phyloP scores from a whole-genome alignment of 1,140 invertebrate species.

The Onthophagus taurus region DNA sequence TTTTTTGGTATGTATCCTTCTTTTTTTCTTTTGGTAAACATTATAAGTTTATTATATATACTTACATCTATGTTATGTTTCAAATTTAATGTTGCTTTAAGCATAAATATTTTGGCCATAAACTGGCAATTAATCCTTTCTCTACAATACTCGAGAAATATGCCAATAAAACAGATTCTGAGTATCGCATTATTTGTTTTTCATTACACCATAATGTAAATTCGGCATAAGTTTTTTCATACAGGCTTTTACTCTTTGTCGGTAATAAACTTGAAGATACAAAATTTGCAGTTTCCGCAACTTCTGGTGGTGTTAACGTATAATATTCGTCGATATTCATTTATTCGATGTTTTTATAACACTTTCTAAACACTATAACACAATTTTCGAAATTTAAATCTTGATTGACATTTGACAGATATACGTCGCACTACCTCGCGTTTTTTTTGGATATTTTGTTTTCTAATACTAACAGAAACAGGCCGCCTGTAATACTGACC shows the following conservation, averaged over 20 bases:
- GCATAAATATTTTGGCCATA: constrained; percentile 2
- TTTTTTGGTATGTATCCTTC: constrained; percentile 8
- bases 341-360: too few relatives aligned
- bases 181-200: background rate
- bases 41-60: constrained; percentile 9
- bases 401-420: too few relatives aligned
- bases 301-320: constrained; percentile 4
- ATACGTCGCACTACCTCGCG: too few relatives aligned
- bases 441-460: too few relatives aligned
- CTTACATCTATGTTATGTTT: constrained; percentile 5
- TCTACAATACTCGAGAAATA: constrained; percentile 7
- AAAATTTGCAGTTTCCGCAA: background rate
- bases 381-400: too few relatives aligned
- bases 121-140: constrained; percentile 5
- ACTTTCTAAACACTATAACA: too few relatives aligned
- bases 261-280: constrained; percentile 3
- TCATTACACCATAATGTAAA: constrained; percentile 2
- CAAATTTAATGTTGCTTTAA: background rate
- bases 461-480: too few relatives aligned
- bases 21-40: constrained; percentile 10
- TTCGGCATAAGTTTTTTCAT: constrained; percentile 6
- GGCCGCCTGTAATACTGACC: too few relatives aligned
- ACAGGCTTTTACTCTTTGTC: constrained; percentile 4
- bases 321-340: background rate
- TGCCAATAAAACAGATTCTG: constrained; percentile 4